Evolutionary conservation across 2,888 invertebrate genomes (phyloP), one percentile per base, ranked within the genome.

Genomic region (Oscheius sp.): DNA sequence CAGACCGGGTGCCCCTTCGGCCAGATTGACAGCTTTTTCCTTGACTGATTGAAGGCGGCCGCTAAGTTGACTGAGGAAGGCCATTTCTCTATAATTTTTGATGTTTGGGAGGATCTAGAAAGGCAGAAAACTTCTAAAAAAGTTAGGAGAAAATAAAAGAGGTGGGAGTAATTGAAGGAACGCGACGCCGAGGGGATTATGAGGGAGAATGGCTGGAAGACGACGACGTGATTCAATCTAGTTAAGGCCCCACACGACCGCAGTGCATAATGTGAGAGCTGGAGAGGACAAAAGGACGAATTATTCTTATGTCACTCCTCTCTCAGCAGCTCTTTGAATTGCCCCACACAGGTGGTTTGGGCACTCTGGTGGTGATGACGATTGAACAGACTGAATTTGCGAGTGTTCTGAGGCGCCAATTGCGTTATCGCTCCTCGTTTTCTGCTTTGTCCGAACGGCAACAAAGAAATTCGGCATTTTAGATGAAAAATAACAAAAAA

Each of bases 41-140:
- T 79, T 79, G 23, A 80, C 65, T 45, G 71, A 71, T 53, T 77
- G 77, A n/a, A 80, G 58, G 12, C 71, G 72, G n/a, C 76, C 80
- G 57, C 71, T 75, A 1, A 85, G 71, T 72, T 85, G 84, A 63
- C 79, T 79, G n/a, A 85, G 73, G 55, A 85, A 85, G 15, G 85
- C 85, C 85, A 85, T 85, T 53, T 53, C 17, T n/a, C 33, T 33
- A 5, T 15, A 64, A 34, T 15, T 6, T 1, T 15, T 33, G 8
- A 2, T 6, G 15, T n/a, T 5, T 17, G 15, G 12, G 25, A 1
- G 12, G 42, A 25, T 15, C 15, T 31, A 33, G 46, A 65, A 29
- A 66, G 46, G 27, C 27, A 46, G 25, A 31, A 29, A 23, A 42
- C 34, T 34, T 23, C 10, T 25, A 37, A 10, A 25, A 57, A 37